Base-by-base conservation (phyloP, 1,140 invertebrate species). In the Lepidurus arcticus region DNA sequence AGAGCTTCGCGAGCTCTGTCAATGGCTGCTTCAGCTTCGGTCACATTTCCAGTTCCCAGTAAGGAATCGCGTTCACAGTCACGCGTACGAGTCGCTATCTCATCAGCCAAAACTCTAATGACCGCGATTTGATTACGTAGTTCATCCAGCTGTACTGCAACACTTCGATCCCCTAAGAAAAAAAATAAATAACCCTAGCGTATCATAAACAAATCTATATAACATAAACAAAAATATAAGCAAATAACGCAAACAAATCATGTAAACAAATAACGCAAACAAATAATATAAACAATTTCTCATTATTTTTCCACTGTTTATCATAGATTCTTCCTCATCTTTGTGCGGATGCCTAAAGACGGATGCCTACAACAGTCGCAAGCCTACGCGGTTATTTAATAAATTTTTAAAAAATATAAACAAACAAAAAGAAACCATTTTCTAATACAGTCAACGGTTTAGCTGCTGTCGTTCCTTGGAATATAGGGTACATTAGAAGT, bases 1-100 rank as follows among this genome's bases (percentile, higher is more conserved):
- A 95, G 86, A 73, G 92, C 89, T 73, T 89, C 89, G 79, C 91
- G 88, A 47, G 92, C 92, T 44, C 90, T 88, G 74, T 91, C 88
- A 13, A 94, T 90, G 6, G 92, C 91, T 73, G 89, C 88, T 82
- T 95, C 91, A 0, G 92, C 90, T 76, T 89, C 87, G 1, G 90
- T 90, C n/a, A 93, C 90, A 82, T 91, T 93, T 42, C 85, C 86
- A 73, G 88, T 85, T 26, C 90, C 92, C 81, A 89, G 86, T 7
- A 86, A 87, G 0, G 90, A 89, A 43, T 90, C 89, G 24, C 86
- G 86, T 75, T 87, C 87, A 0, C 91, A 90, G 77, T 89, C 87
- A n/a, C 86, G 83, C 26, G 90, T 88, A 80, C 89, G 88, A 5
- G 86, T 83, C 78, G 75, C 79, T 75, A 85, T 83, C 78, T 82